Base-by-base conservation (phyloP, 2,797 vertebrate genomes). In the Poecilia velifera region DNA sequence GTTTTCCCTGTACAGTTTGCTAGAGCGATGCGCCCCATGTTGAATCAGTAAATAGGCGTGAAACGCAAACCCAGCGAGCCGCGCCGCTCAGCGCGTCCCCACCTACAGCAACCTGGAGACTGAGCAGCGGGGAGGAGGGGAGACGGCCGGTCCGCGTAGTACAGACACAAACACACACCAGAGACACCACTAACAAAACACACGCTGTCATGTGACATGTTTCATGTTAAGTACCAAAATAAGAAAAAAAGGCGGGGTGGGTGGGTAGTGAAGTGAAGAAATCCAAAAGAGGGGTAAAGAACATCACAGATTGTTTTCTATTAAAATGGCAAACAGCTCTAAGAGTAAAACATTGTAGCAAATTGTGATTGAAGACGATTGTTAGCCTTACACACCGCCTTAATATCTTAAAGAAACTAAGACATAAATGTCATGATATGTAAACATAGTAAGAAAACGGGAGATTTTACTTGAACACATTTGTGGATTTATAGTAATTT, bases 21-120 rank as follows among this genome's bases (percentile, higher is more conserved):
- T 78, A 62, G 81, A 74, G 76, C 59, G 72, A 83, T 74, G 77
- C 72, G 83, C 82, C 73, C 91, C 87, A 82, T 86, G 72, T 36
- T 83, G 91, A 81, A 88, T 75, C 87, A 79, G 89, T 46, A 82
- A 92, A 87, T 57, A 80, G 89, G 81, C 41, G 41, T 76, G n/a
- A 72, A 72, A 84, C 80, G 78, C 84, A 76, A 71, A 79, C 82
- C 75, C 79, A 84, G 77, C 86, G 84, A 74, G 80, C 84, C 78
- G 76, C n/a, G 84, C 84, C 84, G 86, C 88, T 84, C 77, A 79
- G 66, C 89, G 89, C 88, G 88, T 88, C 90, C 3, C 88, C 86
- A 89, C 90, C 78, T 86, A 80, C 90, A 28, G 68, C 12, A 86
- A 82, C 77, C 84, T 78, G 88, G 83, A 87, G 79, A 68, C 25